Evolutionary conservation across 2,797 vertebrate species (phyloP).

Genomic region (Anguilla obscura): DNA sequence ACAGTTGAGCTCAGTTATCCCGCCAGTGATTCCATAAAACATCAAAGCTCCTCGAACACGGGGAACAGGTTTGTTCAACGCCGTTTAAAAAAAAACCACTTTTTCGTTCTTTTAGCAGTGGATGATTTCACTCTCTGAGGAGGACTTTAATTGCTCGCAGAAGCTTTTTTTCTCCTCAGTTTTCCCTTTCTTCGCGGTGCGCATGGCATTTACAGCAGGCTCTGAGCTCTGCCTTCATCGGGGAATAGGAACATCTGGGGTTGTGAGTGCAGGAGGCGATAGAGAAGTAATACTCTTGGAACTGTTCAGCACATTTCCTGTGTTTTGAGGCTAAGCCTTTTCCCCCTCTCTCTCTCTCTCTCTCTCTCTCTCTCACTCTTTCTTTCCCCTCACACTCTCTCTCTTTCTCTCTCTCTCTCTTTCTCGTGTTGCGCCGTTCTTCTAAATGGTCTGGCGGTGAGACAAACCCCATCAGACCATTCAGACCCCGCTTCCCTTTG

Average conservation of each 20-base stretch:
- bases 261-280: constrained; percentile 55
- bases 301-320: constrained; percentile 77
- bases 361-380: constrained; percentile 38
- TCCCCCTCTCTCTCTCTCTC: constrained; percentile 33
- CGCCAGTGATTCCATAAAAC: constrained; percentile 54
- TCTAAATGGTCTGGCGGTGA: constrained; percentile 54
- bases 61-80: constrained; percentile 67
- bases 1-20: constrained; percentile 37
- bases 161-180: constrained; percentile 65
- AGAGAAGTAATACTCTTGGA: constrained; percentile 58
- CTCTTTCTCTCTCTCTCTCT: constrained; percentile 30
- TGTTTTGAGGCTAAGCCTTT: constrained; percentile 58
- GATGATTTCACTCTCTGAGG: constrained; percentile 64
- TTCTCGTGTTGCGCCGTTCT: constrained; percentile 24
- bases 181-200: constrained; percentile 43
- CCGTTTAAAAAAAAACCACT: constrained; percentile 24
- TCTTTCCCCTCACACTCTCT: constrained; percentile 45
- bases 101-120: constrained; percentile 60
- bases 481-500: constrained; percentile 36
- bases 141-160: constrained; percentile 72
- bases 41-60: constrained; percentile 59
- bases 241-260: constrained; percentile 83
- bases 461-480: constrained; percentile 43
- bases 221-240: constrained; percentile 71
- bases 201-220: constrained; percentile 72